phyloP scores from a whole-genome alignment of 2,113 vertebrate genomes.

The Silurus meridionalis region DNA sequence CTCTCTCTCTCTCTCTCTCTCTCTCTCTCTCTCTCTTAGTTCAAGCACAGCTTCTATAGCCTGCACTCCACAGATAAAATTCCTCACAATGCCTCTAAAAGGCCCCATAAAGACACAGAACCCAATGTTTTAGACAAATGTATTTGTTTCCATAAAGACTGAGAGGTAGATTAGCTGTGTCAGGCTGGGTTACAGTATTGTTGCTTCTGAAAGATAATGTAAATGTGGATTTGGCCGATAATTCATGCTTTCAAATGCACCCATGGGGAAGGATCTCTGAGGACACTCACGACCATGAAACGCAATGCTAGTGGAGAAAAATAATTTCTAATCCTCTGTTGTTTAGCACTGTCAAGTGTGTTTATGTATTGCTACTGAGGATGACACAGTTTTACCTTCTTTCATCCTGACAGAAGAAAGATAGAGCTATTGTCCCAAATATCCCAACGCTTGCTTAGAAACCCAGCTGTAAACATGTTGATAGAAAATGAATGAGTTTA shows the following conservation, averaged over 20 bases:
- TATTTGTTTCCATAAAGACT: constrained; percentile 46
- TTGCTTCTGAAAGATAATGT: constrained; percentile 46
- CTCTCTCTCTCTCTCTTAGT: background rate
- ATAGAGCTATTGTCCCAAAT: background rate
- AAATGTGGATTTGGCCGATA: constrained; percentile 53
- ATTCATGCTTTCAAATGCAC: constrained; percentile 38
- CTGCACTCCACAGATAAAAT: constrained; percentile 54
- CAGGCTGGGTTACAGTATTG: constrained; percentile 49
- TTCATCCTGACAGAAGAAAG: background rate
- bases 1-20: background rate
- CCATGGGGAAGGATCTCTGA: constrained; percentile 33
- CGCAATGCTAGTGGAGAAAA: background rate
- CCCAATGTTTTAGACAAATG: constrained; percentile 47
- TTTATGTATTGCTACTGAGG: constrained; percentile 10
- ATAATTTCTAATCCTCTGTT: constrained; percentile 22
- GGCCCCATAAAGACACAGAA: constrained; percentile 40
- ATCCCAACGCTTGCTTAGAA: background rate
- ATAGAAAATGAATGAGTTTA: background rate
- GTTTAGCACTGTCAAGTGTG: constrained; percentile 23
- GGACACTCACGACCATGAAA: constrained; percentile 32
- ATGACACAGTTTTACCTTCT: constrained; percentile 8
- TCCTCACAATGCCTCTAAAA: constrained; percentile 51
- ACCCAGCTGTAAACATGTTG: background rate
- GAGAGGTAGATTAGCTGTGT: constrained; percentile 48
- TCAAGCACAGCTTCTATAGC: constrained; percentile 47